Evolutionary conservation across 2,888 invertebrate species (phyloP).

Genomic region (Volucella zonaria): DNA sequence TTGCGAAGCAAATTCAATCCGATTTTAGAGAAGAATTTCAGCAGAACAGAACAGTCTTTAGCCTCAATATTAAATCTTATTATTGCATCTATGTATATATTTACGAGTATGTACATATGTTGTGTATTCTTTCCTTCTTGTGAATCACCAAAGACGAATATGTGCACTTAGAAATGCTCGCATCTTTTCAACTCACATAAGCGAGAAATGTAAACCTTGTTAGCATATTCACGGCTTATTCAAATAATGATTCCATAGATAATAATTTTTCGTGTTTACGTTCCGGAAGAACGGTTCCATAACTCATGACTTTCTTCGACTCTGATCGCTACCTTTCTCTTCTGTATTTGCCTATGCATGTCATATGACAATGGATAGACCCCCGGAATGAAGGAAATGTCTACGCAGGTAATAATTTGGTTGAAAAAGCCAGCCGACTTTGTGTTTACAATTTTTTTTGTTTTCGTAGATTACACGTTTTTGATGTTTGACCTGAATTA

Average conservation of each 20-base stretch:
- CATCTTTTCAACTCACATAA: too few relatives aligned
- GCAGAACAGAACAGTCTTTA: too few relatives aligned
- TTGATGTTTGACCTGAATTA: conserved; percentile 1
- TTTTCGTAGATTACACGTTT: conserved; percentile 4
- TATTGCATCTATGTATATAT: too few relatives aligned
- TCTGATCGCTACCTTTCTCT: background rate
- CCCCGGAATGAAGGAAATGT: background rate
- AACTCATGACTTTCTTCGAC: conserved; percentile 30
- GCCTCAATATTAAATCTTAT: too few relatives aligned
- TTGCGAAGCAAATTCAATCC: too few relatives aligned
- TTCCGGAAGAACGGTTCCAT: conserved; percentile 43
- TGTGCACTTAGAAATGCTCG: background rate
- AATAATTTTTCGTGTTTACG: conserved; percentile 21
- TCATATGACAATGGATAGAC: conserved; percentile 23
- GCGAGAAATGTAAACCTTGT: background rate
- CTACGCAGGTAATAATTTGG: conserved; percentile 9
- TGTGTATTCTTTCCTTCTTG: too few relatives aligned
- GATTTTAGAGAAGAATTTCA: too few relatives aligned
- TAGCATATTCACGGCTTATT: conserved; percentile 21
- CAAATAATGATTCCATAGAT: conserved; percentile 15
- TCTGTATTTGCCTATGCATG: background rate
- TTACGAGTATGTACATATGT: too few relatives aligned
- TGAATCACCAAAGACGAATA: background rate
- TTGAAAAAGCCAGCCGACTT: conserved; percentile 5
- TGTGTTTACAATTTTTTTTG: background rate